phyloP scores from a whole-genome alignment of 2,888 invertebrate species.

The Diplazon laetatorius region DNA sequence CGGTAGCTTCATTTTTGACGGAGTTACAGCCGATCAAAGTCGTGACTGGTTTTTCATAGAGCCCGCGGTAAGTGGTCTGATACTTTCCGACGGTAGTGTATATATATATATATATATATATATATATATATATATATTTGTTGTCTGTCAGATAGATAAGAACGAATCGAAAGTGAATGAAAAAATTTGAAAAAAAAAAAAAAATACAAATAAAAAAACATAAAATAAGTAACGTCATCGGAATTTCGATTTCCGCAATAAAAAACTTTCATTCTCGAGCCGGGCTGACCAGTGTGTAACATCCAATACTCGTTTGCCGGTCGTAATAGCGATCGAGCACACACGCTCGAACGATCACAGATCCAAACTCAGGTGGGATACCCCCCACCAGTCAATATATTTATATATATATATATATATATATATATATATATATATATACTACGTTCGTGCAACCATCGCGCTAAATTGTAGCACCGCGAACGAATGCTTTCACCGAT shows the following conservation, averaged over 20 bases:
- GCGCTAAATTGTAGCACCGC: conserved; percentile 15
- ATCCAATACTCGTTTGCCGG: conserved; percentile 59
- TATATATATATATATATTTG: too few relatives aligned
- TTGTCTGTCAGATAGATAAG: too few relatives aligned
- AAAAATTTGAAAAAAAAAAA: background rate
- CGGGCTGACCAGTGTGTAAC: conserved; percentile 49
- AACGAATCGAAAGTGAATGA: background rate
- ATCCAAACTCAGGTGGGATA: too few relatives aligned
- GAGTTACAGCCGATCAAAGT: too few relatives aligned
- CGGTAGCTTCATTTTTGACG: too few relatives aligned
- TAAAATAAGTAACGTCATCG: conserved; percentile 20
- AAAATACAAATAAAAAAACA: background rate
- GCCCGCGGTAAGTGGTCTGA: too few relatives aligned
- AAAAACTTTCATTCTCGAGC: conserved; percentile 51
- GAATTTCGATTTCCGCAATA: conserved; percentile 55
- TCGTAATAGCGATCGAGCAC: conserved; percentile 54
- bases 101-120: too few relatives aligned
- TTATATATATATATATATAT: too few relatives aligned
- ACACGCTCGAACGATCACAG: conserved; percentile 29
- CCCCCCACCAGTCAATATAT: too few relatives aligned
- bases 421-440: too few relatives aligned
- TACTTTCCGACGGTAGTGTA: too few relatives aligned
- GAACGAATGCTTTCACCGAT: conserved; percentile 60
- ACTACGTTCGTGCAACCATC: conserved; percentile 3
- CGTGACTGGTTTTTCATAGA: too few relatives aligned